Evolutionary conservation across 92 coral and sea anemone species (phyloP), one percentile per base, ranked within the genome.

Genomic region (Porites divaricata): DNA sequence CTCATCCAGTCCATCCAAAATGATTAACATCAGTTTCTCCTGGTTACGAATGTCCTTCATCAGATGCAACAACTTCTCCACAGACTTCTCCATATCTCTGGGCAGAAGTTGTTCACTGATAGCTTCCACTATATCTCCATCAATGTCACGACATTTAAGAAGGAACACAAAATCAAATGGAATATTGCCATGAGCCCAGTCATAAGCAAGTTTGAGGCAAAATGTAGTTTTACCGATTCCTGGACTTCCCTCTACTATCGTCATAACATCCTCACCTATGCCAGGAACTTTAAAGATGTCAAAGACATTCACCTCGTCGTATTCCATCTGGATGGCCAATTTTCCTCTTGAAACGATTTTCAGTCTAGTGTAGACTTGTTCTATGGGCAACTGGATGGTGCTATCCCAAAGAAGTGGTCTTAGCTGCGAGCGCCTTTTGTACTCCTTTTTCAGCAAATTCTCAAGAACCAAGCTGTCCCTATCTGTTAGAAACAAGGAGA

Each of bases 161-260:
- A 20, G 70, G 70, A 20, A 65, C 9, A 19, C n/a, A n/a, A n/a
- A n/a, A 3, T 22, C 2, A 1, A 14, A 22, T 65, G 70, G 35
- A 2, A 28, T 28, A 2, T 28, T 4, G 2, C 35, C 35, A 28
- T 4, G 35, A 2, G 35, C 70, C 70, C 70, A 65, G 48, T 65
- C 70, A 65, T 41, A 35, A 41, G 74, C 74, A 70, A 70, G 53
- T 41, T 70, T 70, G n/a, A 70, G 74, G n/a, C 74, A 70, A 28
- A 41, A 16, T 1, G 74, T 70, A 5, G 74, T 70, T 70, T 70
- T 70, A 4, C 74, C 74, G 2, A 3, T 70, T 14, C 74, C 74
- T 15, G 74, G 74, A 17, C 56, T 70, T 70, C 74, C 74, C 56
- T 70, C 74, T 1, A 14, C 56, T 17, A 70, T 0, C 24, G 4